Conservation (phyloP, 2,797 vertebrate species). For the Neoniphon sammara region DNA sequence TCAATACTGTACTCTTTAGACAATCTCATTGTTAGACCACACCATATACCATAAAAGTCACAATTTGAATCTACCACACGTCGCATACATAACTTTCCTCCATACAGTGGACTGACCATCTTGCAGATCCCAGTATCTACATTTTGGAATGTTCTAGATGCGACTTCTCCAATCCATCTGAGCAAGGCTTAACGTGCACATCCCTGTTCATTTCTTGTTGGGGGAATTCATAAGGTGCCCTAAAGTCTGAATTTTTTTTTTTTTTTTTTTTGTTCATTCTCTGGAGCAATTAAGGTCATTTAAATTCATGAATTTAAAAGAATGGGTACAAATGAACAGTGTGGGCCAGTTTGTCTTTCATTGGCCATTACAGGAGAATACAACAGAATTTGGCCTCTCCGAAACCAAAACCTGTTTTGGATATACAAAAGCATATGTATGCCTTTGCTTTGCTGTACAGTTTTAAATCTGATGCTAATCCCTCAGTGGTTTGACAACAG, state of each 20-base stretch:
- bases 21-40: conserved; percentile 49
- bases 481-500: conserved; percentile 31
- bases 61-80: conserved; percentile 20
- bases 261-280: too few species aligned
- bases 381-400: conserved; percentile 25
- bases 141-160: conserved; percentile 67
- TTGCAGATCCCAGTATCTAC: conserved; percentile 10
- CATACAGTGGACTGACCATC: neutral
- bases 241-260: conserved; percentile 9
- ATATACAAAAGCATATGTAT: conserved; percentile 49
- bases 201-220: neutral
- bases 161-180: conserved; percentile 5
- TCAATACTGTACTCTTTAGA: conserved; percentile 45
- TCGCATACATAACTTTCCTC: conserved; percentile 20
- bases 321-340: neutral
- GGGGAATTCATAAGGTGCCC: neutral
- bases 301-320: neutral
- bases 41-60: conserved; percentile 16
- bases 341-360: conserved; percentile 6
- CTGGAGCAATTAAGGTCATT: conserved; percentile 9
- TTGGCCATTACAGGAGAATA: conserved; percentile 7
- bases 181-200: conserved; percentile 4
- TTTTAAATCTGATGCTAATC: conserved; percentile 14
- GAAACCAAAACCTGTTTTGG: conserved; percentile 21
- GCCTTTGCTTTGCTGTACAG: conserved; percentile 52